Evolutionary conservation across 1,140 invertebrate genomes (phyloP).

Genomic region (Parasteatoda tepidariorum): DNA sequence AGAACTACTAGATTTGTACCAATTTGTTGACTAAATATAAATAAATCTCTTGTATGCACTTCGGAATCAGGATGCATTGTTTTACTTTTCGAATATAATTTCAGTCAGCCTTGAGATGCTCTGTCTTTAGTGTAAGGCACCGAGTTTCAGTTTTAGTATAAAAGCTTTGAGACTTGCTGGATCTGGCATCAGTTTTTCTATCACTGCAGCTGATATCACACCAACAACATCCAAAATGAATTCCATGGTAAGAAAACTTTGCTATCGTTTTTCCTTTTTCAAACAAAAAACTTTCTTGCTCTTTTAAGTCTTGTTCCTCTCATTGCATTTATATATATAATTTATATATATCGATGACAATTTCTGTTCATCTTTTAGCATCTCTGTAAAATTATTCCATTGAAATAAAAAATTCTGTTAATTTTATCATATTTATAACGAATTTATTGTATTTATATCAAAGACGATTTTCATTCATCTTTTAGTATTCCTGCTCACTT

Average conservation of each 20-base stretch:
- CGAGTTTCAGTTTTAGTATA: not conserved
- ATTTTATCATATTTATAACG: no score
- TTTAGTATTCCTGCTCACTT: no score
- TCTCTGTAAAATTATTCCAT: no score
- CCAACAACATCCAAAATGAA: not conserved
- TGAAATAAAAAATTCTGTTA: no score
- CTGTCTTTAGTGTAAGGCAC: not conserved
- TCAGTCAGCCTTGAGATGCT: not conserved
- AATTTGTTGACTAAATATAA: constrained; percentile 2
- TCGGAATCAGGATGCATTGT: not conserved
- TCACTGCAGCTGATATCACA: not conserved
- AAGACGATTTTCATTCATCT: no score
- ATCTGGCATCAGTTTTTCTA: not conserved
- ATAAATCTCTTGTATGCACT: constrained; percentile 10
- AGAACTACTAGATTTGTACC: constrained; percentile 18
- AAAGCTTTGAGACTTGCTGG: not conserved
- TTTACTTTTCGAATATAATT: not conserved
- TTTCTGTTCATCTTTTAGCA: no score
- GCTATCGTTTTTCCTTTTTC: no score
- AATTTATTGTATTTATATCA: no score
- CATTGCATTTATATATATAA: no score
- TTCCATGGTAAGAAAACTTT: not conserved
- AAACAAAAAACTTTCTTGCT: no score
- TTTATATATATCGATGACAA: no score
- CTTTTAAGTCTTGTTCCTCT: no score